Evolutionary conservation across 1,140 invertebrate species (phyloP), one percentile per base, ranked within the genome.

Genomic region (Whitmania pigra): DNA sequence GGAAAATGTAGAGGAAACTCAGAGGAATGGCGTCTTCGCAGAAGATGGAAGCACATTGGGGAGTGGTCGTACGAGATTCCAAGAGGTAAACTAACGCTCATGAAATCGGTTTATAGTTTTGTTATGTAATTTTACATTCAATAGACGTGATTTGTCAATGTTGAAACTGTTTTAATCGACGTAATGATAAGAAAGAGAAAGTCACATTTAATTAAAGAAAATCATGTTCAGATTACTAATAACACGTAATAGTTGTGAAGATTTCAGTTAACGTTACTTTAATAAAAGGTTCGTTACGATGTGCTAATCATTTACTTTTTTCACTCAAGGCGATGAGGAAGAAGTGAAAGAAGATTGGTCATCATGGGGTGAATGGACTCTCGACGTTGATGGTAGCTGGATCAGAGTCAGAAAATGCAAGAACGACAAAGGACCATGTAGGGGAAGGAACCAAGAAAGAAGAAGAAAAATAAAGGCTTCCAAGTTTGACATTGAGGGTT

Each of bases 1-100:
- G 57, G 57, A 63, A 63, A 63, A 63, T 63, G 57, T 20, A 63
- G 57, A 63, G 57, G 57, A 63, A 22, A 63, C 22, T 63, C 57
- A 2, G 29, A 25, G 22, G 22, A 63, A 13, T 25, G 29, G 57
- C 22, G 57, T 15, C 11, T 2, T 13, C 29, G 22, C 22, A 63
- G 57, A 63, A 31, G 9, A 7, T 63, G 57, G 57, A 63, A 63
- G 18, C 11, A 22, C 18, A 18, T 63, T 25, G 57, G 57, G 9
- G 22, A 22, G 11, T 63, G 57, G 57, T 63, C 57, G 1, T 25
- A 25, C 18, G 57, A 63, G 11, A 15, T 63, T 63, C 22, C 57
- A 63, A 63, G 18, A 63, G 57, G 57, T 63, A 22, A 63, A 31
- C 29, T 13, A 63, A 63, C 15, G 57, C 11, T 1, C 9, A 25